phyloP scores from a whole-genome alignment of 2,888 invertebrate genomes.

The Tricholauxania praeusta region DNA sequence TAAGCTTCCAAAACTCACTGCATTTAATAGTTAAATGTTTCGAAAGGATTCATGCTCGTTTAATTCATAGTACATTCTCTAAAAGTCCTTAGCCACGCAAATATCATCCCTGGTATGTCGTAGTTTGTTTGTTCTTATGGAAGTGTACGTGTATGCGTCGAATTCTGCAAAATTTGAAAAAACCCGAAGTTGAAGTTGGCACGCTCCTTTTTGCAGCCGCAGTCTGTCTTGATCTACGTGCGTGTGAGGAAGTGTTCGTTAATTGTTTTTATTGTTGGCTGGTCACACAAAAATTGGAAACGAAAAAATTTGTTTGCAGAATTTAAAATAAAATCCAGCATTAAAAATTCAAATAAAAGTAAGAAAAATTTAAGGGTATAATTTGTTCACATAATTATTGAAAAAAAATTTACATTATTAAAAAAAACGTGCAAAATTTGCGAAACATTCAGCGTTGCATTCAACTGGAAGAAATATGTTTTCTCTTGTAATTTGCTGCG shows the following conservation, averaged over 20 bases:
- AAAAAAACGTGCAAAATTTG: background rate
- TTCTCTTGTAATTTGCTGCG: background rate
- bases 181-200: slow-evolving; percentile 16
- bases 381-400: too few species aligned
- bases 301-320: background rate
- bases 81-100: too few species aligned
- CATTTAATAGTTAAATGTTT: too few species aligned
- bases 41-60: too few species aligned
- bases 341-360: slow-evolving; percentile 4
- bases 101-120: too few species aligned
- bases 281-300: background rate
- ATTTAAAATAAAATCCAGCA: background rate
- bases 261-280: background rate
- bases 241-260: background rate
- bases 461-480: background rate
- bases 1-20: too few species aligned
- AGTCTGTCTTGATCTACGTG: slow-evolving; percentile 22
- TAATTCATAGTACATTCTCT: too few species aligned
- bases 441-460: background rate
- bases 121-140: too few species aligned
- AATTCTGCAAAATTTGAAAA: slow-evolving; percentile 9
- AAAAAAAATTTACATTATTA: background rate
- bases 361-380: background rate
- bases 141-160: background rate
- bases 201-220: slow-evolving; percentile 19